Percentiles rank a stretch among this genome's conserved stretches.
These are phyloP conservation scores for Hephaestus fuliginosus DNA, from an alignment of 2,797 vertebrate genomes.

Conservation along the genomic window DNA sequence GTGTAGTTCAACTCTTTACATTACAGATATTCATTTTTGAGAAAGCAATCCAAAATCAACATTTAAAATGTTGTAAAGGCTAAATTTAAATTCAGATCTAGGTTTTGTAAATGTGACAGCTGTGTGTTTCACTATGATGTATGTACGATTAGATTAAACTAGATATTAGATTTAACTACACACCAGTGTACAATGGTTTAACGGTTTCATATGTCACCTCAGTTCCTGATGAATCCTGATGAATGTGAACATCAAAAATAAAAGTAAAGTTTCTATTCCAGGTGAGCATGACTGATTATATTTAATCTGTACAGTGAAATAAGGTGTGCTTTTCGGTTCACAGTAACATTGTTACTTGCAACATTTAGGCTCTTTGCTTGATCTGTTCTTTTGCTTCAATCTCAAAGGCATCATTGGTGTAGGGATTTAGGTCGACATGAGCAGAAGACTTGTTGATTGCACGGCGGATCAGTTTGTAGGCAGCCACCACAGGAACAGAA, in stretches of 20 bases:
- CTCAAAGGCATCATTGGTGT: conserved; percentile 64
- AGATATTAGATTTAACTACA: not conserved
- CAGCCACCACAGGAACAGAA: conserved; percentile 83
- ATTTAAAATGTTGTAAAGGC: not conserved
- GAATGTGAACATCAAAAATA: conserved; percentile 3
- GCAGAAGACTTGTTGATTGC: not conserved
- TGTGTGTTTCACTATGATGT: not conserved
- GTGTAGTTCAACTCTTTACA: not conserved
- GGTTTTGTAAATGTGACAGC: not conserved
- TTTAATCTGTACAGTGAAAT: not conserved
- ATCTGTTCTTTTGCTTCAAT: conserved; percentile 20
- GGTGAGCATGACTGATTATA: not conserved
- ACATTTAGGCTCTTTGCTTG: not conserved
- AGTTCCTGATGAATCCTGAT: not conserved
- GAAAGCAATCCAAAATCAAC: not conserved
- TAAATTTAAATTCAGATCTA: not conserved
- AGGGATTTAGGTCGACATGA: conserved; percentile 25
- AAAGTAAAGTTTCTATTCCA: not conserved
- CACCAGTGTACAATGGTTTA: not conserved
- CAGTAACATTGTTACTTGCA: not conserved
- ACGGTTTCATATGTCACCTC: not conserved
- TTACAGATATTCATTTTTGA: not conserved
- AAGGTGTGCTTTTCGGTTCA: not conserved
- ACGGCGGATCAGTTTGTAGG: conserved; percentile 78
- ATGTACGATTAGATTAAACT: not conserved